These are phyloP conservation scores for Cercopithecus mona DNA, from an alignment of 2,113 vertebrate species.

Conservation along the genomic window DNA sequence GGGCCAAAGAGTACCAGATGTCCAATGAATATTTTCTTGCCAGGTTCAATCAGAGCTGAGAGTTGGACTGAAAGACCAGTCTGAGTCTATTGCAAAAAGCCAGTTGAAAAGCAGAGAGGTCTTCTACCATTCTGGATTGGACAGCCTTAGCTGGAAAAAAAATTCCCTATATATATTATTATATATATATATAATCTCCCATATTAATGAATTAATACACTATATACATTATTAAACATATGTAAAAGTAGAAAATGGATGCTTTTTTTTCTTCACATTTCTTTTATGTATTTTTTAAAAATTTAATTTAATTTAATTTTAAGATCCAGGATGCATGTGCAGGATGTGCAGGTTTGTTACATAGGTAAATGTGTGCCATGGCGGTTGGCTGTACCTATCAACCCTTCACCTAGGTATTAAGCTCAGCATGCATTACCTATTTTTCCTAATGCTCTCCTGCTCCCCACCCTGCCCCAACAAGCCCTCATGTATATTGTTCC, in stretches of 20 bases:
- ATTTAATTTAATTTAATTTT: no score
- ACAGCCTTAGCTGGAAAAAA: neutral
- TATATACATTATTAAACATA: neutral
- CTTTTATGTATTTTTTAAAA: neutral
- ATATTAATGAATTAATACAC: neutral
- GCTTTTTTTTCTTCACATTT: no score
- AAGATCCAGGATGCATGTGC: no score
- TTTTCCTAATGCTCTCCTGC: no score
- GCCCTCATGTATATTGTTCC: no score
- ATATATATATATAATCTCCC: neutral
- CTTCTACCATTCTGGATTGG: neutral
- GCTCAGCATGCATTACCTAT: no score
- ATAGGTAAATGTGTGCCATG: no score
- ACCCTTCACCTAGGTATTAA: no score
- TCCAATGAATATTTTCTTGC: neutral
- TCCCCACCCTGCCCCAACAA: no score
- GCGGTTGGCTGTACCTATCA: no score
- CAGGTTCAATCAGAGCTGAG: constrained; percentile 9
- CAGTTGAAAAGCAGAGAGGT: neutral
- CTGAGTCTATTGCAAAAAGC: neutral
- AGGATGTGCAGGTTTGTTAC: no score
- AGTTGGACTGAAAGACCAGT: neutral
- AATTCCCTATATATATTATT: accelerated
- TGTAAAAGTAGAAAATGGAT: neutral
- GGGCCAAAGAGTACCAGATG: neutral